A percentile compares a stretch with the other conserved stretches of the same genome.
These are phyloP conservation scores for Ectropis grisescens DNA, from an alignment of 1,140 invertebrate species.

Conservation along the genomic window DNA sequence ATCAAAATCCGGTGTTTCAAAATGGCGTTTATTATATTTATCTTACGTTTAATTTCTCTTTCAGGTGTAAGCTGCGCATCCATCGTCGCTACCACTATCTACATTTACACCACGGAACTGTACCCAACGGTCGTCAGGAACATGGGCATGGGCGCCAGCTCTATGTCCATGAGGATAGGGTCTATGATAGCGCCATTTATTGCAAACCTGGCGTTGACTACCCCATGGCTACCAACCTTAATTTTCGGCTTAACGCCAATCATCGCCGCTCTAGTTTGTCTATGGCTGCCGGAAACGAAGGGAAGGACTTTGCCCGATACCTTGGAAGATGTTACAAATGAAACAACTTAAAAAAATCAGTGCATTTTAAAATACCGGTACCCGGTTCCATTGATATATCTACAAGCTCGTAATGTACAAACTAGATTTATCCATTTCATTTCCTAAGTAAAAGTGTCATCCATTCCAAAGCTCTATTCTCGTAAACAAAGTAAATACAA, in stretches of 20 bases:
- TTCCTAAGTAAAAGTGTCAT: too few relatives aligned
- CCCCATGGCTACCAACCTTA: slow-evolving; percentile 74
- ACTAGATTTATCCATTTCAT: too few relatives aligned
- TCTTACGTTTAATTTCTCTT: too few relatives aligned
- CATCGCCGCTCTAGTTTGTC: slow-evolving; percentile 73
- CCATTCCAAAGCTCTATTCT: too few relatives aligned
- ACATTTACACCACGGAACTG: slow-evolving; percentile 77
- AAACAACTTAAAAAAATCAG: too few relatives aligned
- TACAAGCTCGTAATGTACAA: too few relatives aligned
- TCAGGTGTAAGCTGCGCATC: slow-evolving; percentile 77
- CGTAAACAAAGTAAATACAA: too few relatives aligned
- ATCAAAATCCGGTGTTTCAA: too few relatives aligned
- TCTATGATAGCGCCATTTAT: slow-evolving; percentile 77
- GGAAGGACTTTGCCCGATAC: slow-evolving; percentile 80
- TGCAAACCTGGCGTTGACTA: slow-evolving; percentile 56
- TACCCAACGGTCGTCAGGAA: slow-evolving; percentile 79
- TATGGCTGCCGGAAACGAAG: slow-evolving; percentile 83
- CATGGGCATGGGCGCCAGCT: slow-evolving; percentile 75
- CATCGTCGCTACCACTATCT: slow-evolving; percentile 74
- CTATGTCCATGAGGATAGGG: slow-evolving; percentile 77
- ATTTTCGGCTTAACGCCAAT: slow-evolving; percentile 78
- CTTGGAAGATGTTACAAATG: slow-evolving; percentile 76
- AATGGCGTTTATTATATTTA: too few relatives aligned
- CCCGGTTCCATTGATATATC: too few relatives aligned
- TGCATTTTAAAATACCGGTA: too few relatives aligned